Percentiles rank a stretch among this genome's conserved stretches.
Evolutionary conservation across 2,797 vertebrate species (phyloP).

Genomic region (Hemibagrus guttatus): DNA sequence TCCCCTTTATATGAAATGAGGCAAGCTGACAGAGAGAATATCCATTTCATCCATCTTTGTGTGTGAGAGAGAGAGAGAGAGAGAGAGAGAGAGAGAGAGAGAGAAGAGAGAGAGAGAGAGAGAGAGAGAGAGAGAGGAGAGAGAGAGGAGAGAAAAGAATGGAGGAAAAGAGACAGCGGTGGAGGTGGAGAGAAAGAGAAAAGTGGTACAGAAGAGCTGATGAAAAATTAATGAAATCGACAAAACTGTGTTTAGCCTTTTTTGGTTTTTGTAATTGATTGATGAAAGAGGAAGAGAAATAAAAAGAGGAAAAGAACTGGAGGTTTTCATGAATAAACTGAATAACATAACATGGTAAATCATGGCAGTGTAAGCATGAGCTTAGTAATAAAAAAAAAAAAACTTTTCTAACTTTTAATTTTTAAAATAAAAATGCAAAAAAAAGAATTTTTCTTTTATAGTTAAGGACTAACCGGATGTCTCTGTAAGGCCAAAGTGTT

Average conservation of each 20-base stretch:
- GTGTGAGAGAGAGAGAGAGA: not conserved
- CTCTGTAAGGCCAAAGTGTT: not conserved
- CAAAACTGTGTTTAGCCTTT: not conserved
- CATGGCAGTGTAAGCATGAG: not conserved
- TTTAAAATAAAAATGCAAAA: not conserved
- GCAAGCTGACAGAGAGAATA: conserved; percentile 26
- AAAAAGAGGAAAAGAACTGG: no score
- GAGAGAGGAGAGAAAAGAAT: not conserved
- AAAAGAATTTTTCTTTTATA: not conserved
- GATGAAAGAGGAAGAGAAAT: not conserved
- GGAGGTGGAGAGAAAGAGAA: not conserved
- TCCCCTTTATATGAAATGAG: not conserved
- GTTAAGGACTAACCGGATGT: not conserved
- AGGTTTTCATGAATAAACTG: not conserved
- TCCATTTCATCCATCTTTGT: conserved; percentile 36
- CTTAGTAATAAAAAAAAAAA: not conserved
- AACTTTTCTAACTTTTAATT: not conserved
- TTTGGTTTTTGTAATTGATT: not conserved
- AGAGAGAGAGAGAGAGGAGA: no score
- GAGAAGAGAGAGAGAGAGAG: no score
- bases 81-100: not conserved
- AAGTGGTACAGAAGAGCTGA: no score
- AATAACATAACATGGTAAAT: not conserved
- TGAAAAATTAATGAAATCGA: not conserved
- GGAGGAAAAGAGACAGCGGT: not conserved